Conservation (phyloP, 2,113 vertebrate genomes). For the Seriola rivoliana region DNA sequence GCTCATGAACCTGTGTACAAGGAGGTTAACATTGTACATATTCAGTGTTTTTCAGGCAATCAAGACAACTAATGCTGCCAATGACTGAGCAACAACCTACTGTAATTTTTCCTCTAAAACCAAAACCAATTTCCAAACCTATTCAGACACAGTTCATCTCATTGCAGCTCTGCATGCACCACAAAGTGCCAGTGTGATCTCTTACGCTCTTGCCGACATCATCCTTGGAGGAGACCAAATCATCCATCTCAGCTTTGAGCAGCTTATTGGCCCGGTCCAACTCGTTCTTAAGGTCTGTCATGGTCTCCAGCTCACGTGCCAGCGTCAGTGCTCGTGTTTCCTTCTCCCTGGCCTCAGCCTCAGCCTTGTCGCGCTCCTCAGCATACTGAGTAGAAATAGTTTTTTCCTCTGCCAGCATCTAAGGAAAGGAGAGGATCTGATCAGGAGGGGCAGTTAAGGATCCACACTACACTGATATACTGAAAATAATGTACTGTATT, state of each 20-base stretch:
- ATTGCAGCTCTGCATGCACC: not conserved
- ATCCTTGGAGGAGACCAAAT: slow-evolving; percentile 96
- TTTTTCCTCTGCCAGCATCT: slow-evolving; percentile 94
- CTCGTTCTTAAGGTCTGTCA: slow-evolving; percentile 89
- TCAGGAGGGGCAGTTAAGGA: not conserved
- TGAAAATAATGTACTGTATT: not conserved
- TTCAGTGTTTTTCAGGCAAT: not conserved
- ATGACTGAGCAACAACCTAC: not conserved
- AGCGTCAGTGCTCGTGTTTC: slow-evolving; percentile 88
- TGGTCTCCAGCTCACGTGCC: slow-evolving; percentile 90
- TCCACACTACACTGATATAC: not conserved
- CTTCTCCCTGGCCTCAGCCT: slow-evolving; percentile 91
- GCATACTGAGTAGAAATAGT: slow-evolving; percentile 83
- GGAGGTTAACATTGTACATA: not conserved
- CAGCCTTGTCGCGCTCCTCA: slow-evolving; percentile 89
- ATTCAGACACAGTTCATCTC: not conserved
- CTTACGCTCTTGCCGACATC: slow-evolving; percentile 97
- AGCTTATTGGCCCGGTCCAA: slow-evolving; percentile 93
- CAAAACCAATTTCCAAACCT: not conserved
- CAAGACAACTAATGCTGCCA: not conserved
- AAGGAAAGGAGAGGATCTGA: not conserved
- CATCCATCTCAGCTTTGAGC: slow-evolving; percentile 94
- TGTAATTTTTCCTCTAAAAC: not conserved
- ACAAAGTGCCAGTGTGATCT: not conserved
- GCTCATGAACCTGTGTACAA: slow-evolving; percentile 91